Conservation (phyloP, 2,888 invertebrate species). For the Synergus umbraculus region DNA sequence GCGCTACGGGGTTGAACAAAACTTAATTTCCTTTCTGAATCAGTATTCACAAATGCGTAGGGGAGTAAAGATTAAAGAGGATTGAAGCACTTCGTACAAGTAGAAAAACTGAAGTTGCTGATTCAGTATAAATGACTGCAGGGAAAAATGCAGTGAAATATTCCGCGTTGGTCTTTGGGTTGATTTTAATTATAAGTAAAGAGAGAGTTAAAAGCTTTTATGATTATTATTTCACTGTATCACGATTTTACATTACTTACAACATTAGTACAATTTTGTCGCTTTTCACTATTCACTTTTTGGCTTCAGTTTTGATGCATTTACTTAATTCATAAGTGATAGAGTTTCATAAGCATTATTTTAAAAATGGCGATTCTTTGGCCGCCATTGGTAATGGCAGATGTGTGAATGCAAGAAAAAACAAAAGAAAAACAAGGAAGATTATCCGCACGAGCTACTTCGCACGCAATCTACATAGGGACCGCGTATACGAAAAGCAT, state of each 20-base stretch:
- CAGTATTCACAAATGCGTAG: conserved; percentile 34
- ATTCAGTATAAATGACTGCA: conserved; percentile 15
- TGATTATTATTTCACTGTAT: neutral
- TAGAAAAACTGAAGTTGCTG: conserved; percentile 30
- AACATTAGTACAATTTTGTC: neutral
- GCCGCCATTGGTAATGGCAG: neutral
- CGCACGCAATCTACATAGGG: conserved; percentile 69
- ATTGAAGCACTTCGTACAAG: neutral
- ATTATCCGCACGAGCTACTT: conserved; percentile 66
- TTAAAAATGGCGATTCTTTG: neutral
- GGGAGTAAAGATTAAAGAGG: conserved; percentile 19
- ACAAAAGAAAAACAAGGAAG: conserved; percentile 56
- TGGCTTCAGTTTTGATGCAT: no score
- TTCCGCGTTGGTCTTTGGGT: neutral
- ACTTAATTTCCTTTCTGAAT: conserved; percentile 29
- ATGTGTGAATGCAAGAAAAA: conserved; percentile 50
- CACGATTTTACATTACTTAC: neutral
- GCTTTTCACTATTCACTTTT: no score
- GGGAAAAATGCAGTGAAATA: neutral
- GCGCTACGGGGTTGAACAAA: conserved; percentile 12
- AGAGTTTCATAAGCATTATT: neutral
- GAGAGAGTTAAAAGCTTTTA: neutral
- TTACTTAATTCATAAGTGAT: no score
- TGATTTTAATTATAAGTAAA: neutral
- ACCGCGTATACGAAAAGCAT: conserved; percentile 50